Conservation (phyloP, 2,888 invertebrate genomes). For the Melolontha melolontha region DNA sequence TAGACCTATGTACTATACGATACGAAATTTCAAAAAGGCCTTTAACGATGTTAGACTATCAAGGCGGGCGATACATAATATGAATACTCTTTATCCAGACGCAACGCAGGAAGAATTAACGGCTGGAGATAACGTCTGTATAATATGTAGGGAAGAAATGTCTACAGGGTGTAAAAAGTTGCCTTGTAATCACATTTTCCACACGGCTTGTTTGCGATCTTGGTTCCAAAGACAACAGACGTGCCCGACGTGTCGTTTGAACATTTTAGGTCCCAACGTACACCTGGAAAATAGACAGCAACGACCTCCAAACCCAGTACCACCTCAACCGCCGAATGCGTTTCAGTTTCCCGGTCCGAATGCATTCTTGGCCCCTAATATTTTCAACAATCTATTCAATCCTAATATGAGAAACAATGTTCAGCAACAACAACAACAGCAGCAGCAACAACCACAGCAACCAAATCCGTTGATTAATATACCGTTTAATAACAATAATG, state of each 20-base stretch:
- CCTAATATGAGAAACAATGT: conserved; percentile 49
- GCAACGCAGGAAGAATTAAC: conserved; percentile 93
- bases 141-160: conserved; percentile 92
- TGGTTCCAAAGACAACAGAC: conserved; percentile 99
- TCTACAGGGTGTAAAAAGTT: conserved; percentile 89
- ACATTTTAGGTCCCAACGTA: conserved; percentile 69
- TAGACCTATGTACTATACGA: conserved; percentile 99
- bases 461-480: conserved; percentile 51
- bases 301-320: conserved; percentile 43
- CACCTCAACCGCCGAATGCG: conserved; percentile 47
- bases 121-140: conserved; percentile 97
- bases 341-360: conserved; percentile 48
- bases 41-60: conserved; percentile 97
- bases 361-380: conserved; percentile 51
- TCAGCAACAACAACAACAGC: conserved; percentile 50
- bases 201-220: conserved; percentile 95
- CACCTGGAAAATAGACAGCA: conserved; percentile 46
- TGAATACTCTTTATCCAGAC: conserved; percentile 98
- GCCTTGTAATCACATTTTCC: conserved; percentile 99
- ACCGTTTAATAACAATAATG: conserved; percentile 43
- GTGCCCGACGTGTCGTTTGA: conserved; percentile 97
- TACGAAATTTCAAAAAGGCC: conserved; percentile 97
- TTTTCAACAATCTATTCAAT: conserved; percentile 53
- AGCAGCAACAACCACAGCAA: conserved; percentile 54
- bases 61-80: conserved; percentile 94